A percentile compares a stretch with the other conserved stretches of the same genome.
phyloP scores from a whole-genome alignment of 2,888 invertebrate species.

The Barypeithes pellucidus region DNA sequence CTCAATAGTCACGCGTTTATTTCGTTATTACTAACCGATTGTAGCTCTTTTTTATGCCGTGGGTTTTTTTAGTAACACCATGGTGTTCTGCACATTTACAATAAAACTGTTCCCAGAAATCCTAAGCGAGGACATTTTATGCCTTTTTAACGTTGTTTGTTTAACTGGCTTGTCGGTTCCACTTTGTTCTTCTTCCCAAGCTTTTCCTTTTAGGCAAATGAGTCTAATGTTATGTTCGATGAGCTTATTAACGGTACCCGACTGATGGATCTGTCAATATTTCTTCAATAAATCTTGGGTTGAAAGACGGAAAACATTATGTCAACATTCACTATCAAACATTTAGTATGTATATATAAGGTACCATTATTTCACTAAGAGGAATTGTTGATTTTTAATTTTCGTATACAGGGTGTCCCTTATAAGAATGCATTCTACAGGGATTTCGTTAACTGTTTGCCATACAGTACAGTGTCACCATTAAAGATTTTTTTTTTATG shows the following conservation, averaged over 20 bases:
- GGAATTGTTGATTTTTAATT: not conserved
- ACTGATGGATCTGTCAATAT: constrained; percentile 52
- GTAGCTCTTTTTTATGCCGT: not conserved
- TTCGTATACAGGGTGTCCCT: not conserved
- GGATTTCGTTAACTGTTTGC: too few relatives aligned
- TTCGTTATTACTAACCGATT: not conserved
- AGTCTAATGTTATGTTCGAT: constrained; percentile 32
- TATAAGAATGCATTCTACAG: too few relatives aligned
- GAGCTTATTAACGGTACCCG: constrained; percentile 50
- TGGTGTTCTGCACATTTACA: constrained; percentile 9
- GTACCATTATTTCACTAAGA: not conserved
- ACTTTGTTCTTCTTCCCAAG: constrained; percentile 31
- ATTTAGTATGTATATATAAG: constrained; percentile 1
- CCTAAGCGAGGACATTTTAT: constrained; percentile 26
- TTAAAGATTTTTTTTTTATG: too few relatives aligned
- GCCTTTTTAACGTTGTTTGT: constrained; percentile 39
- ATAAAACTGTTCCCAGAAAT: constrained; percentile 33
- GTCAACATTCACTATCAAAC: constrained; percentile 26
- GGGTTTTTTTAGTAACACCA: not conserved
- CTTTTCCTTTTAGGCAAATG: constrained; percentile 53
- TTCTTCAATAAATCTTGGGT: constrained; percentile 31
- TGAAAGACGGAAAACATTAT: constrained; percentile 25
- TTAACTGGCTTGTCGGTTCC: constrained; percentile 32
- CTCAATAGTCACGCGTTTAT: not conserved
- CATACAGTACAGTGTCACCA: too few relatives aligned